Conservation (phyloP, 2,888 invertebrate genomes). For the Phytoseiulus persimilis region DNA sequence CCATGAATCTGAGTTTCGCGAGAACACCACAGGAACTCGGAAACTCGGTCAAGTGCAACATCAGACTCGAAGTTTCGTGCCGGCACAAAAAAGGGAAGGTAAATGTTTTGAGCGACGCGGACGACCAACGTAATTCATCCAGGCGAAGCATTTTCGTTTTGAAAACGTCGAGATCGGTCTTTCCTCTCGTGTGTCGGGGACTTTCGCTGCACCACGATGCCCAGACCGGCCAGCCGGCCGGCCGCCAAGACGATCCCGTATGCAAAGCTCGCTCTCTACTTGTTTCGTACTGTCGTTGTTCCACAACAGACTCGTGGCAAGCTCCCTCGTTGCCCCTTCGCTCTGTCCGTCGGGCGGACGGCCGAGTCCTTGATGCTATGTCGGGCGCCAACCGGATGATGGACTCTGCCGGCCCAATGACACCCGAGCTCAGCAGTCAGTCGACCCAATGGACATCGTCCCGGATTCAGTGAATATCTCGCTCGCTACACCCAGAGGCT, state of each 20-base stretch:
- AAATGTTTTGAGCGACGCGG: no score
- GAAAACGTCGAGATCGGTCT: no score
- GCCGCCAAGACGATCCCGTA: background rate
- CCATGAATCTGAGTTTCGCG: no score
- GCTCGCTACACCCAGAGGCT: background rate
- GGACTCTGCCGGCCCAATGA: background rate
- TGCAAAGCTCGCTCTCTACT: background rate
- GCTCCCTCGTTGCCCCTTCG: no score
- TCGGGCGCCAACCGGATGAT: constrained; percentile 35
- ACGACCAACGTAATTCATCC: no score
- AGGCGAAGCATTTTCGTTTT: no score
- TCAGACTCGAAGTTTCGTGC: no score
- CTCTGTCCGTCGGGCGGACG: background rate
- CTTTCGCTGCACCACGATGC: background rate
- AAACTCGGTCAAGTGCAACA: no score
- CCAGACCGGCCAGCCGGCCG: background rate
- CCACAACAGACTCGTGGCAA: background rate
- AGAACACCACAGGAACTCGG: no score
- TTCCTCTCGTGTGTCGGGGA: background rate
- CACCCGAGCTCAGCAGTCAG: background rate
- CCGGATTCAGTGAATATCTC: background rate
- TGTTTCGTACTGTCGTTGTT: background rate
- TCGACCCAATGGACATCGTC: background rate
- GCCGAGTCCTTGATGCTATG: background rate
- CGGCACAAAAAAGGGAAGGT: no score